A percentile compares a stretch with the other conserved stretches of the same genome.
These are phyloP conservation scores for Drosophila niveifrons DNA, from an alignment of 2,888 invertebrate species.

Conservation along the genomic window DNA sequence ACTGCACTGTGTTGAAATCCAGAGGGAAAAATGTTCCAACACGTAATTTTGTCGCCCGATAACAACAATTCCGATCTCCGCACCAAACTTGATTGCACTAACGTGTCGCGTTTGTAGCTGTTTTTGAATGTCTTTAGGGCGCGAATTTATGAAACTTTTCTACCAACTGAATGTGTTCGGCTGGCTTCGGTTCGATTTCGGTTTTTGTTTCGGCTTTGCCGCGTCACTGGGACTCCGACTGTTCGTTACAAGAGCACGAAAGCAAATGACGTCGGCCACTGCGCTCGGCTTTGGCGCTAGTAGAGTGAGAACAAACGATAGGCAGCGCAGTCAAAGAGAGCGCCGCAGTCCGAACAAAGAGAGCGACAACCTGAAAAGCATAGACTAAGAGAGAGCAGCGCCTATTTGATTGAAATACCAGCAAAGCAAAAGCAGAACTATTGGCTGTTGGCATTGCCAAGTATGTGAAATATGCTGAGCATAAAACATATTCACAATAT, in stretches of 20 bases:
- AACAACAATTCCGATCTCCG: conserved; percentile 48
- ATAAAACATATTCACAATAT: conserved; percentile 11
- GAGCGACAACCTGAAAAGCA: conserved; percentile 2
- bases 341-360: neutral
- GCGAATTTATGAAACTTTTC: conserved; percentile 55
- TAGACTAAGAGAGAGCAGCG: conserved; percentile 20
- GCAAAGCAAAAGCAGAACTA: neutral
- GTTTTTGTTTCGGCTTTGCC: conserved; percentile 29
- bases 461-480: conserved; percentile 25
- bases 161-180: conserved; percentile 30
- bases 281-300: conserved; percentile 1
- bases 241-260: conserved; percentile 52
- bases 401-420: conserved; percentile 1
- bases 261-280: conserved; percentile 50
- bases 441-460: conserved; percentile 2
- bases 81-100: conserved; percentile 40
- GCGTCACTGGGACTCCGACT: conserved; percentile 33
- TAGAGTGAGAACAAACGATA: conserved; percentile 9
- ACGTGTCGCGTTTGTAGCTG: conserved; percentile 40
- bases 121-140: conserved; percentile 27
- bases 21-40: conserved; percentile 11
- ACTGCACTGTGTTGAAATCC: conserved; percentile 17
- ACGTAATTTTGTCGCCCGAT: conserved; percentile 29
- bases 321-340: conserved; percentile 25
- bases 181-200: conserved; percentile 23